phyloP scores from a whole-genome alignment of 1,140 invertebrate genomes.

The Drosophila pseudoananassae region DNA sequence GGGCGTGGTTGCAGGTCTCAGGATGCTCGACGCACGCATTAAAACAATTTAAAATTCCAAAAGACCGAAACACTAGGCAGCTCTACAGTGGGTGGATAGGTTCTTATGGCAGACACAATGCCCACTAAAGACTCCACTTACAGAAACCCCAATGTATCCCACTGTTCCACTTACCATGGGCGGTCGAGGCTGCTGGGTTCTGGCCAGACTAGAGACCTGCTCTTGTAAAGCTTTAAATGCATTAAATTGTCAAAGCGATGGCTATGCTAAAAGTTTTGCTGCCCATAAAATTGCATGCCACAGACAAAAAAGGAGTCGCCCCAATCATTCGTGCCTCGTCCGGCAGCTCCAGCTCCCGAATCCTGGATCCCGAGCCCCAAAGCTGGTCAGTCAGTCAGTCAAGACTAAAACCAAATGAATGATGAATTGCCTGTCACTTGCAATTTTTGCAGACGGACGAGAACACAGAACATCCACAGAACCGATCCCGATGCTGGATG shows the following conservation, averaged over 20 bases:
- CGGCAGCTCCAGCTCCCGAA: conserved; percentile 9
- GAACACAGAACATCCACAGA: conserved; percentile 48
- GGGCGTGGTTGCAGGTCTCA: conserved; percentile 51
- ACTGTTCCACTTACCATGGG: conserved; percentile 47
- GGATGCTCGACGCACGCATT: conserved; percentile 63
- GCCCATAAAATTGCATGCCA: conserved; percentile 74
- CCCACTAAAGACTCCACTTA: background rate
- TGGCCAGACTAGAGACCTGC: conserved; percentile 23
- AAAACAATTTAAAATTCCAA: conserved; percentile 80
- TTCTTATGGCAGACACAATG: background rate
- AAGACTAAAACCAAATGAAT: conserved; percentile 74
- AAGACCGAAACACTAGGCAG: conserved; percentile 48
- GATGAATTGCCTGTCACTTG: conserved; percentile 82
- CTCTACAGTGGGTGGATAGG: conserved; percentile 29
- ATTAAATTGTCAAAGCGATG: conserved; percentile 74
- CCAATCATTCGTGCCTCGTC: conserved; percentile 24
- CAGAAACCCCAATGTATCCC: background rate
- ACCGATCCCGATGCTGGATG: conserved; percentile 53
- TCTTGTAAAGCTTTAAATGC: conserved; percentile 72
- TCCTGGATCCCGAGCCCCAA: conserved; percentile 15
- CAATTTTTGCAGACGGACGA: conserved; percentile 78
- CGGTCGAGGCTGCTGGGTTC: conserved; percentile 29
- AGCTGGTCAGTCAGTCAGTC: conserved; percentile 65
- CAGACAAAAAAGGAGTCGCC: conserved; percentile 72
- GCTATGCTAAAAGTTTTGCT: conserved; percentile 65